phyloP scores from a whole-genome alignment of 2,797 vertebrate genomes.

The Gobio occitaniae region DNA sequence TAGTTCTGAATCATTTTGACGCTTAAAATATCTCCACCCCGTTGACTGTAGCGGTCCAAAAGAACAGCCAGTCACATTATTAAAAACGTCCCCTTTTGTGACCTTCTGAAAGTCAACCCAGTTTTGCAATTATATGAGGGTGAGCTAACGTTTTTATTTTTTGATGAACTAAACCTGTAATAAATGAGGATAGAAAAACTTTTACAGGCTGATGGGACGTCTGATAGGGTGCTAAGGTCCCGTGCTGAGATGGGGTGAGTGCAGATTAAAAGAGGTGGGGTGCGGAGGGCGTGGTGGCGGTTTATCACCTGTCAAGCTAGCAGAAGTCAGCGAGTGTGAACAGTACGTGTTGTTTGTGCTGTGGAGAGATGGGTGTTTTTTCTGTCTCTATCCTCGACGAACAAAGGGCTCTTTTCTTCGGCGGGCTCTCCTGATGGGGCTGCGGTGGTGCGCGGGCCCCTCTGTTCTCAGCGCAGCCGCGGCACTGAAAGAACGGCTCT shows the following conservation, averaged over 20 bases:
- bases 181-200: constrained; percentile 4
- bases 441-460: constrained; percentile 48
- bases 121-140: constrained; percentile 1
- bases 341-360: constrained; percentile 57
- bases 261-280: constrained; percentile 38
- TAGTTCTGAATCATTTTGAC: background rate
- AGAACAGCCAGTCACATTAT: background rate
- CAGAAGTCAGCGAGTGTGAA: constrained; percentile 57
- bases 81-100: background rate
- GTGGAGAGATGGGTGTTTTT: constrained; percentile 48
- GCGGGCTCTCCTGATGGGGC: constrained; percentile 42
- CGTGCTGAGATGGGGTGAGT: constrained; percentile 13
- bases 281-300: background rate
- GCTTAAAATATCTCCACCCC: background rate
- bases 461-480: constrained; percentile 51
- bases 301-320: constrained; percentile 54
- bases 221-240: constrained; percentile 13
- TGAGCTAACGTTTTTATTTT: constrained; percentile 4
- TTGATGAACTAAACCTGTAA: background rate
- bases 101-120: background rate
- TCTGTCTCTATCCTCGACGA: constrained; percentile 47
- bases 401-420: constrained; percentile 63
- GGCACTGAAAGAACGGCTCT: constrained; percentile 58
- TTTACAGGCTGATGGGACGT: constrained; percentile 1
- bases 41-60: background rate